These are phyloP conservation scores for Meleagris gallopavo DNA, from an alignment of 2,113 vertebrate species.

Conservation along the genomic window DNA sequence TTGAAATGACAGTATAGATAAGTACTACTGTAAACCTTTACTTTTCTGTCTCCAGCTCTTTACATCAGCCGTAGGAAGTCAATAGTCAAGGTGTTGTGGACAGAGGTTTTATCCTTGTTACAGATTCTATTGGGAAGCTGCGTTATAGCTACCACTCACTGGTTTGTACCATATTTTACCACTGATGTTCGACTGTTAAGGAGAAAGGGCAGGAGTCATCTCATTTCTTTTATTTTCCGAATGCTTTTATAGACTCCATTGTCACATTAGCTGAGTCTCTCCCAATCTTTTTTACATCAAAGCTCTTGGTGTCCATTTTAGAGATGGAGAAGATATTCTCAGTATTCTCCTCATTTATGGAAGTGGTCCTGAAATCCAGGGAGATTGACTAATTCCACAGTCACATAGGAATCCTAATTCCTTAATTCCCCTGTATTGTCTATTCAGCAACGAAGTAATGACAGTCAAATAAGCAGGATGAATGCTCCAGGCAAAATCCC, in stretches of 20 bases:
- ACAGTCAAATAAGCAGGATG: background rate
- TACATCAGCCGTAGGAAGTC: background rate
- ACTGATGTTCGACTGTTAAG: background rate
- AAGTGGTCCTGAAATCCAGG: background rate
- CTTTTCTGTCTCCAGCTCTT: background rate
- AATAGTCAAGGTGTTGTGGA: background rate
- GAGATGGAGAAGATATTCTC: background rate
- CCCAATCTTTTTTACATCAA: background rate
- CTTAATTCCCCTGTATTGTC: background rate
- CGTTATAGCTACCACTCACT: background rate
- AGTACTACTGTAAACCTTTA: background rate
- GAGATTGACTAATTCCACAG: background rate
- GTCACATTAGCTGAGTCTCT: background rate
- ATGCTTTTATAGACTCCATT: background rate
- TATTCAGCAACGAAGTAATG: background rate
- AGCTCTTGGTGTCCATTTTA: background rate
- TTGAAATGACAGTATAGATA: background rate
- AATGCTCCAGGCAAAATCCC: background rate
- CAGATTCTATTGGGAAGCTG: background rate
- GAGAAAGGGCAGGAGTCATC: background rate
- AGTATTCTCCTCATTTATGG: background rate
- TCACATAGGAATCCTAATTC: rapidly evolving
- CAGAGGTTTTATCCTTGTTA: background rate
- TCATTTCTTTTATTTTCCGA: background rate
- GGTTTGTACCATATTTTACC: background rate